Conservation (phyloP, 53 echinoderm and acorn worm species). For the Paracentrotus lividus region DNA sequence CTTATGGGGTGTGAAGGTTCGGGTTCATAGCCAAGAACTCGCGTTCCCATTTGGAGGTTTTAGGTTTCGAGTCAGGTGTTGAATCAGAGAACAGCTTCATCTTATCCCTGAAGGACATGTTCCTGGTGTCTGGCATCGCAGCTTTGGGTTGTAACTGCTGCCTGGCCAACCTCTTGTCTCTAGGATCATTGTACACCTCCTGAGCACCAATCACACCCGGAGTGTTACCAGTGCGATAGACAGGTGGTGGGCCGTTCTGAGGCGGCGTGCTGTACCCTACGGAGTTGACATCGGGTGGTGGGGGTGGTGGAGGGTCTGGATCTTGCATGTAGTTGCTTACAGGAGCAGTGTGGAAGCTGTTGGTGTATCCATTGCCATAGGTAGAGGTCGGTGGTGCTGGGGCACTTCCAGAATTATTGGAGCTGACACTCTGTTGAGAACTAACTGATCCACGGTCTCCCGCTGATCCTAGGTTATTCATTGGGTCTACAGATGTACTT, state of each 20-base stretch:
- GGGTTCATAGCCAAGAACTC: slow-evolving; percentile 95
- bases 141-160: slow-evolving; percentile 64
- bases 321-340: slow-evolving; percentile 57
- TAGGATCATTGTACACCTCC: slow-evolving; percentile 94
- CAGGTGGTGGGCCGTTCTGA: slow-evolving; percentile 51
- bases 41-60: slow-evolving; percentile 92
- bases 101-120: slow-evolving; percentile 93
- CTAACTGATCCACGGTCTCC: slow-evolving; percentile 63
- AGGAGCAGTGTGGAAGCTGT: slow-evolving; percentile 60
- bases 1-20: slow-evolving; percentile 35
- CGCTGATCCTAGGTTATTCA: slow-evolving; percentile 48
- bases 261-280: slow-evolving; percentile 75
- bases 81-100: slow-evolving; percentile 94
- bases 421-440: slow-evolving; percentile 63
- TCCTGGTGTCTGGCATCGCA: slow-evolving; percentile 61
- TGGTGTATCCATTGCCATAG: slow-evolving; percentile 64
- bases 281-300: slow-evolving; percentile 76
- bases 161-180: slow-evolving; percentile 83
- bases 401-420: slow-evolving; percentile 58
- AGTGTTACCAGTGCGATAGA: slow-evolving; percentile 87
- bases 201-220: slow-evolving; percentile 97
- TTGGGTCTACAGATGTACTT: slow-evolving; percentile 16
- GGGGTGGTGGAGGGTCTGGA: slow-evolving; percentile 55
- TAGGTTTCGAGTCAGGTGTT: slow-evolving; percentile 80
- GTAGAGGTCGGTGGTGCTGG: slow-evolving; percentile 41